Conservation (phyloP, 2,113 vertebrate species). For the Gila orcuttii region DNA sequence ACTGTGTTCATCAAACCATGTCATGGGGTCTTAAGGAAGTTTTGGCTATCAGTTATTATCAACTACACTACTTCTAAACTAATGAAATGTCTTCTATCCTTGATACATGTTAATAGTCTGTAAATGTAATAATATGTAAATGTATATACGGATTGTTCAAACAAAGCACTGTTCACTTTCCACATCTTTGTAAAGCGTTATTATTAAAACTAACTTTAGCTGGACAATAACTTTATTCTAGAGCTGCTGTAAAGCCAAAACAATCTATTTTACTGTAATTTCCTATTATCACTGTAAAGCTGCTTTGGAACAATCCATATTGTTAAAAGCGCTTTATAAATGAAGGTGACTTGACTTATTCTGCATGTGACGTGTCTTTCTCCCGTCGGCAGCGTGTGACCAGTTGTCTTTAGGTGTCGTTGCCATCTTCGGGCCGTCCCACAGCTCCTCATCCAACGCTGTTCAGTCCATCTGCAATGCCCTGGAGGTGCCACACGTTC, state of each 20-base stretch:
- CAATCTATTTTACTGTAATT: too few relatives aligned
- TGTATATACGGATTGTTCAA: background rate
- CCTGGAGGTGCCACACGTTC: slow-evolving; percentile 95
- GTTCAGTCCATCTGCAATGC: slow-evolving; percentile 99
- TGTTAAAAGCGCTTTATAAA: background rate
- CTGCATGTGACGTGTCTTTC: slow-evolving; percentile 23
- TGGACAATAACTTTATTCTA: too few relatives aligned
- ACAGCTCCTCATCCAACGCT: slow-evolving; percentile 95
- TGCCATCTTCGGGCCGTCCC: slow-evolving; percentile 96
- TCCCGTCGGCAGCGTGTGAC: slow-evolving; percentile 85
- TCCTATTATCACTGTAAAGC: too few relatives aligned
- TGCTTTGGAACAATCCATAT: too few relatives aligned
- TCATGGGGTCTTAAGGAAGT: too few relatives aligned
- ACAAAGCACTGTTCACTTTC: background rate
- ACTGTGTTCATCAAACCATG: too few relatives aligned
- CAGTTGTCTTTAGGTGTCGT: slow-evolving; percentile 97
- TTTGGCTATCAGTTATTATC: too few relatives aligned
- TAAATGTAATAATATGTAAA: too few relatives aligned
- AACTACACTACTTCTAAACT: too few relatives aligned
- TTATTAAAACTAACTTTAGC: too few relatives aligned
- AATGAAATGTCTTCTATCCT: too few relatives aligned
- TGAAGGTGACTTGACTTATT: background rate
- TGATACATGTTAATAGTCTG: background rate
- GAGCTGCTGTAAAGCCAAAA: too few relatives aligned
- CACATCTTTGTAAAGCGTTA: background rate